These are phyloP conservation scores for Hycleus phaleratus DNA, from an alignment of 1,140 invertebrate genomes.

Conservation along the genomic window DNA sequence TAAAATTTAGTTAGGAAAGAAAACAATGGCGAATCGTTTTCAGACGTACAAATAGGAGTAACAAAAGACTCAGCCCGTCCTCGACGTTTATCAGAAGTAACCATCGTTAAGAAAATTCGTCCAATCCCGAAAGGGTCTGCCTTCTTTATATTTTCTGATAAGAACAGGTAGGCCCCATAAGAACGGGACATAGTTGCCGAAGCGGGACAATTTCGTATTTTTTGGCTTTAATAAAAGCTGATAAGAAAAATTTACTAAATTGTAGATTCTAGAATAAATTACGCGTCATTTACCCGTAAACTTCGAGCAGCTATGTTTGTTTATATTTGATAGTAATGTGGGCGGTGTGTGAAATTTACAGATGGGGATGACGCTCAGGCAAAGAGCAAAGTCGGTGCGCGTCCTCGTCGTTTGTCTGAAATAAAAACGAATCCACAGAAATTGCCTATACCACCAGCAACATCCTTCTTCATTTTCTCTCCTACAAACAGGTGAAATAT, in stretches of 20 bases:
- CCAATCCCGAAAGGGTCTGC: conserved; percentile 90
- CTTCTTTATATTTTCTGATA: conserved; percentile 93
- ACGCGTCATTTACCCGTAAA: conserved; percentile 4
- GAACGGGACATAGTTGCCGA: conserved; percentile 37
- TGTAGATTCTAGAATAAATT: not conserved
- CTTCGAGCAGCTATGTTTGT: conserved; percentile 38
- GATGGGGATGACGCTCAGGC: conserved; percentile 50
- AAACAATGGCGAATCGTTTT: conserved; percentile 32
- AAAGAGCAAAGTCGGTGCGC: conserved; percentile 57
- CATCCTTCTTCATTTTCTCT: conserved; percentile 95
- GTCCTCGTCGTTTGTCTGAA: conserved; percentile 87
- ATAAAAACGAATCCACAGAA: conserved; percentile 75
- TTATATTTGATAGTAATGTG: conserved; percentile 35
- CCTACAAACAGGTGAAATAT: conserved; percentile 78
- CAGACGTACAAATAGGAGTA: conserved; percentile 43
- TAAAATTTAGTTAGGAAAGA: conserved; percentile 23
- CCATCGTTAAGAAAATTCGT: conserved; percentile 77
- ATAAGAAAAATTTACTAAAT: not conserved
- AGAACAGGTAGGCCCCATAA: conserved; percentile 67
- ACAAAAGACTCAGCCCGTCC: conserved; percentile 62
- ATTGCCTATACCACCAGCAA: conserved; percentile 88
- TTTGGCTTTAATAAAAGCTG: too few relatives aligned
- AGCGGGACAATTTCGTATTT: conserved; percentile 14
- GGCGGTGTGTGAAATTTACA: conserved; percentile 35
- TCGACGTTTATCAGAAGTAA: conserved; percentile 83